A percentile compares a stretch with the other conserved stretches of the same genome.
These are phyloP conservation scores for Pseudomyrmex sp. DNA, from an alignment of 1,140 invertebrate species.

Conservation along the genomic window DNA sequence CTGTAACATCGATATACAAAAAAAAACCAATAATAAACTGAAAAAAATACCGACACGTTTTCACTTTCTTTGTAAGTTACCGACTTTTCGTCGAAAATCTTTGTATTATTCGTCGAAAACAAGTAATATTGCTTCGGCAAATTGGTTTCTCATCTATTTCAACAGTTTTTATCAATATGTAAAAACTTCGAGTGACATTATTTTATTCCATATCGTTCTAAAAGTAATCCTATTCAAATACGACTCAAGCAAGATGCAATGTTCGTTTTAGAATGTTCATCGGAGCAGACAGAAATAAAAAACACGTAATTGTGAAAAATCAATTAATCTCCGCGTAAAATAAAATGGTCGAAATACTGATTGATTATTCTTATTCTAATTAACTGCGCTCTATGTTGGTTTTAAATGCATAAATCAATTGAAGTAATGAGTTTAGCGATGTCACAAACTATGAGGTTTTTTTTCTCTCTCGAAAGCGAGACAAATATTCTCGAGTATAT, in stretches of 20 bases:
- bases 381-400: neutral
- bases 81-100: conserved; percentile 20
- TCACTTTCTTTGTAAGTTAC: conserved; percentile 26
- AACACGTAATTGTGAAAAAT: neutral
- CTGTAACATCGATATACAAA: conserved; percentile 27
- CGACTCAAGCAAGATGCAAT: too few species aligned
- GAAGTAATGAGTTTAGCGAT: neutral
- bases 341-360: neutral
- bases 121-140: too few species aligned
- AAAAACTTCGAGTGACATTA: too few species aligned
- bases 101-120: neutral
- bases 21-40: conserved; percentile 53
- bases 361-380: neutral
- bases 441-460: neutral
- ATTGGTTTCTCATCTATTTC: too few species aligned
- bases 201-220: too few species aligned
- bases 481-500: neutral
- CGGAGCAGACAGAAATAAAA: neutral
- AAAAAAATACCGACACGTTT: conserved; percentile 29
- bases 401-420: neutral
- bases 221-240: neutral
- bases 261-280: too few species aligned
- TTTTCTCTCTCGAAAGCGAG: neutral
- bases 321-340: neutral
- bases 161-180: too few species aligned